Conservation (phyloP, 2,888 invertebrate genomes). For the Andrena camellia region DNA sequence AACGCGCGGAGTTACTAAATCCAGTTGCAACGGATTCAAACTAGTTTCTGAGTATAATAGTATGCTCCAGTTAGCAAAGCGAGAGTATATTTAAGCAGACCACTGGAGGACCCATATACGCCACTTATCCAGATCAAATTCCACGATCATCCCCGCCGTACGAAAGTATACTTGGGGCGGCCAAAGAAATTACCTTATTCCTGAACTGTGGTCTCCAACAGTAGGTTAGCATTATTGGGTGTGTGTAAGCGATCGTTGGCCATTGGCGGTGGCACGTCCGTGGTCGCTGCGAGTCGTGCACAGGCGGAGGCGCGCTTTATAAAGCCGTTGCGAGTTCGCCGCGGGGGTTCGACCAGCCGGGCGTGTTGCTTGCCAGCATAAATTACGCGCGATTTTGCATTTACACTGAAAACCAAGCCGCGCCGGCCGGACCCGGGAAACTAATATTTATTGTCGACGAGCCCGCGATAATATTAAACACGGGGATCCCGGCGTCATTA, state of each 20-base stretch:
- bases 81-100: no score
- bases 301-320: constrained; percentile 72
- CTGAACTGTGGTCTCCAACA: constrained; percentile 41
- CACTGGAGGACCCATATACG: no score
- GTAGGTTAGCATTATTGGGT: constrained; percentile 56
- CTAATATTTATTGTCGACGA: constrained; percentile 68
- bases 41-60: not conserved
- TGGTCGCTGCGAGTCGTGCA: constrained; percentile 32
- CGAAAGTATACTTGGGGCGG: not conserved
- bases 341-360: constrained; percentile 80
- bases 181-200: constrained; percentile 22
- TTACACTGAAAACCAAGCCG: constrained; percentile 81
- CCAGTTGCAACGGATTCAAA: not conserved
- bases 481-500: constrained; percentile 31
- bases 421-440: constrained; percentile 50
- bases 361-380: constrained; percentile 83
- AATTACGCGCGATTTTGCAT: constrained; percentile 83
- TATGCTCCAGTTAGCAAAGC: no score
- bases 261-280: constrained; percentile 59
- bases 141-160: not conserved
- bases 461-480: constrained; percentile 55
- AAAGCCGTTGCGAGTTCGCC: constrained; percentile 83
- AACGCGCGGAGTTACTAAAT: not conserved
- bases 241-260: constrained; percentile 57
- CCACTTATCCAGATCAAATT: not conserved